These are phyloP conservation scores for Ciconia maguari DNA, from an alignment of 2,113 vertebrate genomes.

Conservation along the genomic window DNA sequence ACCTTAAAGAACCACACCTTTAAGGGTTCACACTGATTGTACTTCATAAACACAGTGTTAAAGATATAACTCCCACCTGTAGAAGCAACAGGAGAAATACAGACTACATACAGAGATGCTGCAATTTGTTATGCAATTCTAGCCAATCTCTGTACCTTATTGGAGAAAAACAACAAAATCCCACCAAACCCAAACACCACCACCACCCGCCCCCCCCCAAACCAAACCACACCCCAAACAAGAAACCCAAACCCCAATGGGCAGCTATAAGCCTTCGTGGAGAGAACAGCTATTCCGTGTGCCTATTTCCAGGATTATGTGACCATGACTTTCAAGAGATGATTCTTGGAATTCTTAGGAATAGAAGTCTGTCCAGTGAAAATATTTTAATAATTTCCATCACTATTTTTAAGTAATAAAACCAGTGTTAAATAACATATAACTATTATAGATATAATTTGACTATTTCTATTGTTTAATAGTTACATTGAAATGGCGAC, in stretches of 20 bases:
- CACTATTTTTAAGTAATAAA: neutral
- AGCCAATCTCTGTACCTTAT: neutral
- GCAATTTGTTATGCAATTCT: neutral
- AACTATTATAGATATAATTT: neutral
- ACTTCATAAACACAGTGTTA: neutral
- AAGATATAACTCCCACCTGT: fast-evolving
- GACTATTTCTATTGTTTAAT: neutral
- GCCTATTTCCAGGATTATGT: neutral
- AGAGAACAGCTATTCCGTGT: neutral
- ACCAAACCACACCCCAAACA: neutral
- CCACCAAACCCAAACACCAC: neutral
- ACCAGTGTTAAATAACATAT: neutral
- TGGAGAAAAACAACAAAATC: neutral
- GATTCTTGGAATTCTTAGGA: neutral
- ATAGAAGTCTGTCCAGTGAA: neutral
- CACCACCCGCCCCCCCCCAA: neutral
- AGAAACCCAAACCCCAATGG: fast-evolving
- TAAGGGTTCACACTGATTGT: neutral
- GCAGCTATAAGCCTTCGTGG: neutral
- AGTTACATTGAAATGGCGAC: neutral
- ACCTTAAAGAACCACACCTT: neutral
- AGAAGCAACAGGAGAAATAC: neutral
- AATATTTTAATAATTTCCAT: neutral
- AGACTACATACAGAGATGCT: neutral
- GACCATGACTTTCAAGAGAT: neutral